Evolutionary conservation across 1,140 invertebrate genomes (phyloP), one percentile per base, ranked within the genome.

Genomic region (Capitella teleta): DNA sequence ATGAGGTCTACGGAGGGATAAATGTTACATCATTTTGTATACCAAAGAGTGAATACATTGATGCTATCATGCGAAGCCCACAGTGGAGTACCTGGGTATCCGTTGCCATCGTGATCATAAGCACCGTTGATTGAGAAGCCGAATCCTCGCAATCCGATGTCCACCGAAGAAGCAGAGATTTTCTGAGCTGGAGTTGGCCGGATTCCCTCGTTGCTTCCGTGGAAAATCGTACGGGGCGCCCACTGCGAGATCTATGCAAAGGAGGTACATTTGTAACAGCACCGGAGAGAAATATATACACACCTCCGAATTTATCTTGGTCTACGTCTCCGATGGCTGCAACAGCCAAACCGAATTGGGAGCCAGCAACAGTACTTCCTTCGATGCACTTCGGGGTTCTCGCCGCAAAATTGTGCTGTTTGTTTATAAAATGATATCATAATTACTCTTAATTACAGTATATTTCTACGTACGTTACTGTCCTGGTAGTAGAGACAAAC

Each of bases 181-280:
- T 62, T n/a, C 30, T 47, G 69, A 24, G 64, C 63, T 0, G 57
- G 54, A 19, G 60, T 56, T 3, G 57, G 60, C 3, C 63, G 60
- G 18, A 72, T 62, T 26, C 69, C 69, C 24, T 58, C 55, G 21
- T 55, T 72, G 0, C 86, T 85, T 0, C 95, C 94, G 58, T 91
- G 87, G 66, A 82, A 98, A 52, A 98, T 59, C 92, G 59, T 97
- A 98, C 0, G 94, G 94, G 1, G 93, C 92, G 14, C 93, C 93
- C 28, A 98, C 88, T 5, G 86, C 89, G 55, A 98, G 83, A 75
- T 98, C 93, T 87, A 62, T n/a, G n/a, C n/a, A n/a, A n/a, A n/a
- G n/a, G n/a, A n/a, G n/a, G n/a, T n/a, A n/a, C n/a, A n/a, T n/a
- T n/a, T n/a, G n/a, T n/a, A n/a, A n/a, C n/a, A n/a, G n/a, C n/a